Base-by-base conservation (phyloP, 2,797 vertebrate genomes). In the Eospalax fontanierii region DNA sequence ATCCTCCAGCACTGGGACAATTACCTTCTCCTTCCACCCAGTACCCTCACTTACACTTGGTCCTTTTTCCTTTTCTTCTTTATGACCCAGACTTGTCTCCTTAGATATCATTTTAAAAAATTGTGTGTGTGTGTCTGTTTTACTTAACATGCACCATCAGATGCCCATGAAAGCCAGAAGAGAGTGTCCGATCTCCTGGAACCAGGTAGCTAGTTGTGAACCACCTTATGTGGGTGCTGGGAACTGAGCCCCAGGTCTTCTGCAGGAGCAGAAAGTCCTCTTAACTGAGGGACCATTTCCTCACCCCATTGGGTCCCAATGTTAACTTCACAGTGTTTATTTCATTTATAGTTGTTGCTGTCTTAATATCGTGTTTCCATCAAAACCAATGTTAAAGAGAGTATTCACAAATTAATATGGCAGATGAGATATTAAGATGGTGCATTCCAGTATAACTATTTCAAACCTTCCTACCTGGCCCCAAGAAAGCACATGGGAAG, bases 341-440 rank as follows among this genome's bases (percentile, higher is more conserved):
- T 80, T 81, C 90, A n/a, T 57, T 92, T 94, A 81, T 1, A 73
- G 21, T 59, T 10, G 24, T 71, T 4, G 38, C 16, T 83, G 6
- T 87, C 78, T 83, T 89, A 75, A 78, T 10, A 46, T 43, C 61
- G 38, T 78, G 24, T n/a, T 89, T 81, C 68, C 68, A 70, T 50
- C 89, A 61, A 68, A 95, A 91, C 83, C 74, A 82, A 16, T 59
- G 59, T 80, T 87, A 87, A 46, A 88, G 43, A 24, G 82, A 90
- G 40, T 68, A 22, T 92, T 84, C 28, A 26, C 35, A 80, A 87
- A 73, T 90, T 87, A 74, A 93, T 61, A 21, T 2, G 57, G 68
- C 16, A 70, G 33, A 38, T 81, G 79, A 80, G 46, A 85, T 80
- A 95, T 76, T 78, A 50, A 87, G 57, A 16, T 30, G 26, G 30